Percentiles rank a stretch among this genome's conserved stretches.
Evolutionary conservation across 2,888 invertebrate genomes (phyloP).

Genomic region (Antitype chi): DNA sequence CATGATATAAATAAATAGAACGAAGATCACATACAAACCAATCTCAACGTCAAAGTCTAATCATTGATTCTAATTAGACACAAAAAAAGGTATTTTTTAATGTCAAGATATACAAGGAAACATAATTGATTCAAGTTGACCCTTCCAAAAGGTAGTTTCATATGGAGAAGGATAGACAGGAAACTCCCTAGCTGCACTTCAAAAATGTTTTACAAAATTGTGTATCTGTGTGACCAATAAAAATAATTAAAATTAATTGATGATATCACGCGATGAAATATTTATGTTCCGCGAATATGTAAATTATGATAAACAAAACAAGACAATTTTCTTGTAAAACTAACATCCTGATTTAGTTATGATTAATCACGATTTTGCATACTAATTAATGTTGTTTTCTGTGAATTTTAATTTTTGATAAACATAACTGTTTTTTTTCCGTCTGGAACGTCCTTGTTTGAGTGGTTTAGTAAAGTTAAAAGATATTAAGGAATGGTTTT

Average conservation of each 20-base stretch:
- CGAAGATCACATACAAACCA: background rate
- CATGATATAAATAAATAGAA: too few species aligned
- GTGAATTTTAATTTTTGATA: background rate
- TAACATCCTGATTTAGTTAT: conserved; percentile 48
- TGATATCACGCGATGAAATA: conserved; percentile 29
- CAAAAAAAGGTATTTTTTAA: background rate
- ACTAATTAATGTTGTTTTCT: conserved; percentile 3
- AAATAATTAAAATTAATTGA: conserved; percentile 18
- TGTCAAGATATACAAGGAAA: background rate
- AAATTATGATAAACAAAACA: conserved; percentile 30
- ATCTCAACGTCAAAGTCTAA: background rate
- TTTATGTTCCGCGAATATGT: conserved; percentile 33
- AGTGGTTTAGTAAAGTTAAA: background rate
- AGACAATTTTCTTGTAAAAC: conserved; percentile 18
- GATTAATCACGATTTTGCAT: conserved; percentile 49
- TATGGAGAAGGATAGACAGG: background rate
- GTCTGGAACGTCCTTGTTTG: background rate
- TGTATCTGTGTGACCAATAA: conserved; percentile 4
- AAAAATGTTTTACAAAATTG: background rate
- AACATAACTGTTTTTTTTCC: background rate
- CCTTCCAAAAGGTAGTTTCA: background rate
- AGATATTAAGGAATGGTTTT: background rate
- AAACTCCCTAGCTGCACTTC: background rate
- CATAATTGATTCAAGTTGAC: background rate
- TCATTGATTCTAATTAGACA: background rate